phyloP scores from a whole-genome alignment of 2,797 vertebrate species.

The Xiphophorus birchmanni region DNA sequence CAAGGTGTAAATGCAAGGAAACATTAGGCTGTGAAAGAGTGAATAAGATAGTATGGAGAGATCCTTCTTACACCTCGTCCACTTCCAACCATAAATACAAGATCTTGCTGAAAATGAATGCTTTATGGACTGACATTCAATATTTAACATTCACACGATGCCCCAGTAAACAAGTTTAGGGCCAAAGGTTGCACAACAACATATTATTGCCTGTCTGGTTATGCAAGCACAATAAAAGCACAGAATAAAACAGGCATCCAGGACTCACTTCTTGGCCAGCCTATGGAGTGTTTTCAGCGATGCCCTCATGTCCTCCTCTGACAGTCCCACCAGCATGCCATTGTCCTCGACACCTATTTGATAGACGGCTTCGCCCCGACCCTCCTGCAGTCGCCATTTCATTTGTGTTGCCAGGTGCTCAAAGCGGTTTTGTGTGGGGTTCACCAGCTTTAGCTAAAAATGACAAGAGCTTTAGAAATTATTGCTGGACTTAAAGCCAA shows the following conservation, averaged over 20 bases:
- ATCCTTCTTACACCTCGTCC: background rate
- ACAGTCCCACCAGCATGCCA: slow-evolving; percentile 93
- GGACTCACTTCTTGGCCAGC: slow-evolving; percentile 93
- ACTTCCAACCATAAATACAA: background rate
- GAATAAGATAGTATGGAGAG: background rate
- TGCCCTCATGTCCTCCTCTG: slow-evolving; percentile 93
- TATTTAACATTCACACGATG: background rate
- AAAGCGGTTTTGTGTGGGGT: slow-evolving; percentile 95
- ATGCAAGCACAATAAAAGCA: background rate
- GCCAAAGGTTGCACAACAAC: background rate
- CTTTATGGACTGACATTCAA: background rate
- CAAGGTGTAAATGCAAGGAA: background rate
- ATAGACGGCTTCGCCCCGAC: slow-evolving; percentile 95
- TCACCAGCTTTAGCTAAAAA: slow-evolving; percentile 92
- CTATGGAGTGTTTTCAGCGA: slow-evolving; percentile 92
- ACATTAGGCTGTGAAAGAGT: background rate
- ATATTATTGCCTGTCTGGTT: background rate
- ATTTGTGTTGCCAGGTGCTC: slow-evolving; percentile 98
- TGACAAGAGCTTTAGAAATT: slow-evolving; percentile 12
- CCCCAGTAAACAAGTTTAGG: background rate
- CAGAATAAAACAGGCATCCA: background rate
- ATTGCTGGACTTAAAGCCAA: slow-evolving; percentile 7
- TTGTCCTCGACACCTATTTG: slow-evolving; percentile 99
- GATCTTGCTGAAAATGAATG: background rate
- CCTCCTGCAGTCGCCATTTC: slow-evolving; percentile 98